These are phyloP conservation scores for Pteronura brasiliensis DNA, from an alignment of 2,113 vertebrate species.

Conservation along the genomic window DNA sequence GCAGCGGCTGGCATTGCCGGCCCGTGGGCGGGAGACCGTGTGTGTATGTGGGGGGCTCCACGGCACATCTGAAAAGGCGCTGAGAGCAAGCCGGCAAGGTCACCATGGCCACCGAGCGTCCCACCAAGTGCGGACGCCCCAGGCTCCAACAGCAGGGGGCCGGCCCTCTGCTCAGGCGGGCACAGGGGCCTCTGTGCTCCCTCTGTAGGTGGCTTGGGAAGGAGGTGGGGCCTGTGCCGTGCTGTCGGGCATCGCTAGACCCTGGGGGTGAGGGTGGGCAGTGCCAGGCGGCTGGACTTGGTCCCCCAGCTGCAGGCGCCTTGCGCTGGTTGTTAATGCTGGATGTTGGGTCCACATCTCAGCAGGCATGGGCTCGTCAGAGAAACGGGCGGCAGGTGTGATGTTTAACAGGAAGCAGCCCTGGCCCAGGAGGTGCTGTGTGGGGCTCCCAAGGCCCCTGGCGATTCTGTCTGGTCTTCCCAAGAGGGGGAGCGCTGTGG, in stretches of 20 bases:
- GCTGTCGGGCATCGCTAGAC: background rate
- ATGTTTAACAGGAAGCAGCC: rapidly evolving
- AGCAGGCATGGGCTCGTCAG: rapidly evolving
- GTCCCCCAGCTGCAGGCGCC: background rate
- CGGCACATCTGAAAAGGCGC: rapidly evolving
- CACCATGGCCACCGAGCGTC: too few relatives aligned
- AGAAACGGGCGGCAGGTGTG: rapidly evolving
- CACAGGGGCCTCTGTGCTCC: background rate
- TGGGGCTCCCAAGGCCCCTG: too few relatives aligned
- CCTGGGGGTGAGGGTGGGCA: background rate
- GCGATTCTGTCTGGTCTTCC: rapidly evolving
- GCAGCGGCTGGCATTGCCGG: background rate
- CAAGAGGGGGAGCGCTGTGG: rapidly evolving
- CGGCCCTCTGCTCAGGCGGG: background rate
- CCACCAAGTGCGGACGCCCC: rapidly evolving
- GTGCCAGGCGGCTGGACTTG: background rate
- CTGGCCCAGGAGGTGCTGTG: rapidly evolving
- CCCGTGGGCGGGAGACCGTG: background rate
- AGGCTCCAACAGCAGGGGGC: background rate
- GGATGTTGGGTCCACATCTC: background rate
- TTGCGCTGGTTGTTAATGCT: rapidly evolving
- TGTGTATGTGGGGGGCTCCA: background rate
- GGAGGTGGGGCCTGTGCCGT: background rate
- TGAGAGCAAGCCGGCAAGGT: background rate
- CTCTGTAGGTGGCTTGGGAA: too few relatives aligned